Conservation (phyloP, 2,113 vertebrate genomes). For the Enhydra lutris region DNA sequence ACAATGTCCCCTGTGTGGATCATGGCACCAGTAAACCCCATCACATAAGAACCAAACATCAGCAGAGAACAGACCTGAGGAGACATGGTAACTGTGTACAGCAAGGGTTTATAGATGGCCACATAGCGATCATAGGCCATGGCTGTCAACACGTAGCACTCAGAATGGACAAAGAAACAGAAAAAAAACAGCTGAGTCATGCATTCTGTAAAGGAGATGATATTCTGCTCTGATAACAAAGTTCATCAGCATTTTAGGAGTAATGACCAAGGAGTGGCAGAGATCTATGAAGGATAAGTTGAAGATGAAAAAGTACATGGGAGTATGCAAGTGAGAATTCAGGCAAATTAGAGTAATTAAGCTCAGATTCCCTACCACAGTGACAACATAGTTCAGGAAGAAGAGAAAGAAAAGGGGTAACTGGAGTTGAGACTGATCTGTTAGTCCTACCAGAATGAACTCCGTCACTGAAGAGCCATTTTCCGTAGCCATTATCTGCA, state of each 20-base stretch:
- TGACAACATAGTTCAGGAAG: not conserved
- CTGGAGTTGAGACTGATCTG: not conserved
- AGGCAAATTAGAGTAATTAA: constrained; percentile 48
- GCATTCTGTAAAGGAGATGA: constrained; percentile 44
- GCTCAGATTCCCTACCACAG: constrained; percentile 30
- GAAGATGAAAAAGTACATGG: constrained; percentile 60
- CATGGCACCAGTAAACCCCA: constrained; percentile 1
- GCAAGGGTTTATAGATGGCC: constrained; percentile 49
- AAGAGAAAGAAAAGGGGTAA: constrained; percentile 47
- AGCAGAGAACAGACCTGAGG: constrained; percentile 34
- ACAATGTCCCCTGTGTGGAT: constrained; percentile 18
- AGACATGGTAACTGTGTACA: not conserved
- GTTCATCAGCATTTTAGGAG: constrained; percentile 40
- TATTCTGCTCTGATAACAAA: constrained; percentile 36
- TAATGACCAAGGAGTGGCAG: constrained; percentile 47
- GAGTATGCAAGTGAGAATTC: constrained; percentile 36
- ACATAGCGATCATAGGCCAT: constrained; percentile 62
- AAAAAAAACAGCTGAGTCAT: constrained; percentile 58
- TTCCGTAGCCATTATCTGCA: not conserved
- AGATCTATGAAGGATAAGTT: constrained; percentile 61
- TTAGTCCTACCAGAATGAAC: constrained; percentile 32
- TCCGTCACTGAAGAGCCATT: constrained; percentile 25
- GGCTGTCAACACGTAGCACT: constrained; percentile 56
- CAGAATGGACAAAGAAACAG: constrained; percentile 47
- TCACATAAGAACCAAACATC: not conserved